Percentiles rank a stretch among this genome's conserved stretches.
Conservation (phyloP, 2,113 vertebrate species). For the Melanostigma gelatinosum region DNA sequence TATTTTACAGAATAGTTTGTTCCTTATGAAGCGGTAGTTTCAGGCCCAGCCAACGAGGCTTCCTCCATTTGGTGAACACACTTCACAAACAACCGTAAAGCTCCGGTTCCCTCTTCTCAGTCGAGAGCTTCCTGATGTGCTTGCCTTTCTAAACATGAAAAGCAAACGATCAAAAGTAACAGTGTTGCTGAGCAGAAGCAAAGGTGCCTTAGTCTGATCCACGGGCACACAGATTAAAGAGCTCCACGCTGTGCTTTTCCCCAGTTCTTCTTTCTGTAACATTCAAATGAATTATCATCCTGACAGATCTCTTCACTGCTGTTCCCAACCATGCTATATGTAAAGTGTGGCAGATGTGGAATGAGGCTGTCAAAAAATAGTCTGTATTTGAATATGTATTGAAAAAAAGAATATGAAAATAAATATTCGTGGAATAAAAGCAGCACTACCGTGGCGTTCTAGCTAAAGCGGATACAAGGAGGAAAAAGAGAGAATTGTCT, state of each 20-base stretch:
- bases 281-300: slow-evolving; percentile 24
- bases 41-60: slow-evolving; percentile 22
- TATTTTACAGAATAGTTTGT: slow-evolving; percentile 17
- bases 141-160: neutral
- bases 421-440: too few relatives aligned
- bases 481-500: too few relatives aligned
- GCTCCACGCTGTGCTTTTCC: neutral
- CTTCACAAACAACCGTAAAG: neutral
- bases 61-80: slow-evolving; percentile 14
- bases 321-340: neutral
- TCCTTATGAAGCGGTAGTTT: slow-evolving; percentile 40
- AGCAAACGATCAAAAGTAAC: slow-evolving; percentile 18
- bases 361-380: neutral
- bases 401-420: neutral
- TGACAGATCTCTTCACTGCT: neutral
- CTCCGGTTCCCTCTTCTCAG: neutral
- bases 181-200: neutral
- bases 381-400: neutral
- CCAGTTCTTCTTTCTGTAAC: neutral
- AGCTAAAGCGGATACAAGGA: too few relatives aligned
- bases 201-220: neutral
- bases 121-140: neutral
- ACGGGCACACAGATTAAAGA: slow-evolving; percentile 19
- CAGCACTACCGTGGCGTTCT: too few relatives aligned
- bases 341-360: neutral